Conservation (phyloP, 2,888 invertebrate genomes). For the Athetis lepigone region DNA sequence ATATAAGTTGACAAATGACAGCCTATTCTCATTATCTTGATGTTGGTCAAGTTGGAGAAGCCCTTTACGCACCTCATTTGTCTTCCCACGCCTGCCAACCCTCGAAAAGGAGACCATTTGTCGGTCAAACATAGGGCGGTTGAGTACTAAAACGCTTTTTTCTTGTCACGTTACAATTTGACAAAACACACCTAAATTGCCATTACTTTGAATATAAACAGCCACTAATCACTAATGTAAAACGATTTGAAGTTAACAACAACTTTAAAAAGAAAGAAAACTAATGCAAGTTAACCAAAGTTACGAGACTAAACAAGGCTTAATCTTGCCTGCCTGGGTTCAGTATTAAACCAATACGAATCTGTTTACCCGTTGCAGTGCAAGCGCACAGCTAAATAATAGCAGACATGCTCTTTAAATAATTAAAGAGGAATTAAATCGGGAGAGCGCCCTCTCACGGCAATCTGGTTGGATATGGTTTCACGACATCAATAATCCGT, state of each 20-base stretch:
- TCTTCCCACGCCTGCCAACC: not conserved
- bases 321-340: slow-evolving; percentile 48
- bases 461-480: slow-evolving; percentile 65
- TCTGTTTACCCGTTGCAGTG: slow-evolving; percentile 36
- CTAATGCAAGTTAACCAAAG: slow-evolving; percentile 32
- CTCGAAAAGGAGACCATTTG: not conserved
- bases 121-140: slow-evolving; percentile 4
- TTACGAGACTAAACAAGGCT: slow-evolving; percentile 21
- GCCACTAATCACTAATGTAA: slow-evolving; percentile 6
- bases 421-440: slow-evolving; percentile 70
- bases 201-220: slow-evolving; percentile 4
- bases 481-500: slow-evolving; percentile 69
- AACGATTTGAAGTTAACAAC: slow-evolving; percentile 19
- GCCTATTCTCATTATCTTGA: slow-evolving; percentile 4
- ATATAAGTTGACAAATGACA: not conserved
- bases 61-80: slow-evolving; percentile 13
- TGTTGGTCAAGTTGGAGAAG: slow-evolving; percentile 5
- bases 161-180: not conserved
- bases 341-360: slow-evolving; percentile 48
- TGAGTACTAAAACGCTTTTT: not conserved
- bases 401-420: slow-evolving; percentile 53
- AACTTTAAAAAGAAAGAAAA: slow-evolving; percentile 36
- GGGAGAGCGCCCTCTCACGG: slow-evolving; percentile 54
- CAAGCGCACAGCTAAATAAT: slow-evolving; percentile 51
- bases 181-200: not conserved